These are phyloP conservation scores for Diacarnus erythraeanus DNA, from an alignment of 37 sponge, comb jelly and placozoan genomes.

Conservation along the genomic window DNA sequence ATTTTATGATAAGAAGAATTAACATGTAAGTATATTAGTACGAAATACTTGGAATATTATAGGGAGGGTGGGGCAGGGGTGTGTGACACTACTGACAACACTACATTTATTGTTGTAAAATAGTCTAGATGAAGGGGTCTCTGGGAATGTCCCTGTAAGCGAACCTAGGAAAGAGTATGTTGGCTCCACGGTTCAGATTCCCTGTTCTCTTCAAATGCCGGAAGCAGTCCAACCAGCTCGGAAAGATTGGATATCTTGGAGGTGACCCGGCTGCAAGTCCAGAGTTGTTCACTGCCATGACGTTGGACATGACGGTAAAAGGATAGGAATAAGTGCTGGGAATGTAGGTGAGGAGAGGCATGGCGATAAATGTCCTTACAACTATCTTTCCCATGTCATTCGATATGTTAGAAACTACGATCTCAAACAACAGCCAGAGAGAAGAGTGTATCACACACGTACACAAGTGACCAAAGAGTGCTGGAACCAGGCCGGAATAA, in stretches of 20 bases:
- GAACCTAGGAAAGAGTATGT: slow-evolving; percentile 40
- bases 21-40: too few species aligned
- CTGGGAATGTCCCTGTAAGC: too few species aligned
- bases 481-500: slow-evolving; percentile 53
- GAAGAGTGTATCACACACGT: slow-evolving; percentile 10
- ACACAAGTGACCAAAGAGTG: slow-evolving; percentile 19
- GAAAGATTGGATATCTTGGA: slow-evolving; percentile 12
- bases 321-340: slow-evolving; percentile 53
- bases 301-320: slow-evolving; percentile 29
- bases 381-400: slow-evolving; percentile 13
- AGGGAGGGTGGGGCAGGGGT: too few species aligned
- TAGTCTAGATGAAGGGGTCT: neutral
- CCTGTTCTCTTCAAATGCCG: slow-evolving; percentile 12
- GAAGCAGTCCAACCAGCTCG: slow-evolving; percentile 40
- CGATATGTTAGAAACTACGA: neutral
- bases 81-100: too few species aligned
- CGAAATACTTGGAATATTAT: too few species aligned
- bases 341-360: slow-evolving; percentile 28
- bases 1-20: too few species aligned
- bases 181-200: slow-evolving; percentile 29
- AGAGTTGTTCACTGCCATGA: slow-evolving; percentile 40
- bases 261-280: slow-evolving; percentile 23
- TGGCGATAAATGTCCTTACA: slow-evolving; percentile 3
- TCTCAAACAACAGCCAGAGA: slow-evolving; percentile 27
- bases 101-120: neutral